Conservation (phyloP, 2,888 invertebrate genomes). For the Drosophila buzzatii region DNA sequence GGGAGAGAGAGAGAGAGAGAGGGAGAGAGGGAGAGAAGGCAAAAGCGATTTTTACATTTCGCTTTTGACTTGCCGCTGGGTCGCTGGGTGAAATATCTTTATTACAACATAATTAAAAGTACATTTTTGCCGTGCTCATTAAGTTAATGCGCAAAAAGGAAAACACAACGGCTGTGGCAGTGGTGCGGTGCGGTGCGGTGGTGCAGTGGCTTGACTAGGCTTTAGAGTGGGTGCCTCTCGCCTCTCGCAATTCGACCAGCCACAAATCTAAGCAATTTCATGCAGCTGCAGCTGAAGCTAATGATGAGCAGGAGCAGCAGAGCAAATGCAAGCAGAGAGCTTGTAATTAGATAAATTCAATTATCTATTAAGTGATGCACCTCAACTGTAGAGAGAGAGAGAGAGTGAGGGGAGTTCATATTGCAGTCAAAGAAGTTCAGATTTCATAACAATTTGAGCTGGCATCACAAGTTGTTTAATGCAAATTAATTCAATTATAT, state of each 20-base stretch:
- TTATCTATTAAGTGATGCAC: neutral
- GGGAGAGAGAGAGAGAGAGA: neutral
- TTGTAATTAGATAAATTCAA: slow-evolving; percentile 9
- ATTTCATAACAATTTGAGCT: neutral
- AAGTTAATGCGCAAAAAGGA: slow-evolving; percentile 60
- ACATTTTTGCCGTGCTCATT: slow-evolving; percentile 59
- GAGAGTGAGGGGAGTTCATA: too few species aligned
- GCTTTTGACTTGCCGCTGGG: slow-evolving; percentile 24
- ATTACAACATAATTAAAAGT: slow-evolving; percentile 69
- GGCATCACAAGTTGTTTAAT: neutral
- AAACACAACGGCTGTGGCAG: slow-evolving; percentile 15
- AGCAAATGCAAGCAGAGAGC: slow-evolving; percentile 10
- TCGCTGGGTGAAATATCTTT: slow-evolving; percentile 44
- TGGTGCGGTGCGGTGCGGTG: neutral
- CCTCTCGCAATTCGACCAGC: slow-evolving; percentile 1
- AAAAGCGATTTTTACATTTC: slow-evolving; percentile 37
- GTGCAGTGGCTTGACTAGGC: slow-evolving; percentile 8
- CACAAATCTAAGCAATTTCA: neutral
- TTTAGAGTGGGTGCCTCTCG: neutral
- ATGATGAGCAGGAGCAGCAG: slow-evolving; percentile 4
- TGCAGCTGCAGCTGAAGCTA: slow-evolving; percentile 1
- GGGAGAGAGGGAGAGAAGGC: neutral
- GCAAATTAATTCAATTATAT: slow-evolving; percentile 18
- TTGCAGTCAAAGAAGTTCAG: neutral
- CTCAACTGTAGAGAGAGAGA: neutral